A percentile compares a stretch with the other conserved stretches of the same genome.
These are phyloP conservation scores for Epicauta chinensis DNA, from an alignment of 1,140 invertebrate genomes.

Conservation along the genomic window DNA sequence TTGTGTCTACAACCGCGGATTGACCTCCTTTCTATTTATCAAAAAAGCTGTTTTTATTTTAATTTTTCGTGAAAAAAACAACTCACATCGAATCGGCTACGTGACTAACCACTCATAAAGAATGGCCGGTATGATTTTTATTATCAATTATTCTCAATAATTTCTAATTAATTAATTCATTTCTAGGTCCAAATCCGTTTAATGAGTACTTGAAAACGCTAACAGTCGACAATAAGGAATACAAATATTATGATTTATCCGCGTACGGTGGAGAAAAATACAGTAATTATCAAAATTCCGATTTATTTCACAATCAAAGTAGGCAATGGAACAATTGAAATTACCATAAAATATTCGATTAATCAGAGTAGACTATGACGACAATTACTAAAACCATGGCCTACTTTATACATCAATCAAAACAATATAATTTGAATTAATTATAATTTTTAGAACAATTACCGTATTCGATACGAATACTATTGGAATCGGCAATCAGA, in stretches of 20 bases:
- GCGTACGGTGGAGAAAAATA: slow-evolving; percentile 70
- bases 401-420: too few species aligned
- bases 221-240: slow-evolving; percentile 56
- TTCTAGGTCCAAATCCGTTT: slow-evolving; percentile 65
- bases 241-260: slow-evolving; percentile 70
- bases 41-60: too few species aligned
- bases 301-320: too few species aligned
- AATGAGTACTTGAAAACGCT: slow-evolving; percentile 60
- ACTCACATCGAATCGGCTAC: not conserved
- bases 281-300: too few species aligned
- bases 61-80: too few species aligned
- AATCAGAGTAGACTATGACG: too few species aligned
- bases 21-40: too few species aligned
- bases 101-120: slow-evolving; percentile 17
- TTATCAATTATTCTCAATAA: slow-evolving; percentile 1
- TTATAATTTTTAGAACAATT: slow-evolving; percentile 56
- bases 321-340: too few species aligned
- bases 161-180: slow-evolving; percentile 10
- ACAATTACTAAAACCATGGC: too few species aligned
- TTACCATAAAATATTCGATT: too few species aligned
- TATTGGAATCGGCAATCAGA: slow-evolving; percentile 91
- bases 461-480: slow-evolving; percentile 89
- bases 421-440: slow-evolving; percentile 15
- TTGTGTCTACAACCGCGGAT: too few species aligned
- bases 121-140: slow-evolving; percentile 21